Evolutionary conservation across 1,140 invertebrate genomes (phyloP), one percentile per base, ranked within the genome.

Genomic region (Drosophila kohkoa): DNA sequence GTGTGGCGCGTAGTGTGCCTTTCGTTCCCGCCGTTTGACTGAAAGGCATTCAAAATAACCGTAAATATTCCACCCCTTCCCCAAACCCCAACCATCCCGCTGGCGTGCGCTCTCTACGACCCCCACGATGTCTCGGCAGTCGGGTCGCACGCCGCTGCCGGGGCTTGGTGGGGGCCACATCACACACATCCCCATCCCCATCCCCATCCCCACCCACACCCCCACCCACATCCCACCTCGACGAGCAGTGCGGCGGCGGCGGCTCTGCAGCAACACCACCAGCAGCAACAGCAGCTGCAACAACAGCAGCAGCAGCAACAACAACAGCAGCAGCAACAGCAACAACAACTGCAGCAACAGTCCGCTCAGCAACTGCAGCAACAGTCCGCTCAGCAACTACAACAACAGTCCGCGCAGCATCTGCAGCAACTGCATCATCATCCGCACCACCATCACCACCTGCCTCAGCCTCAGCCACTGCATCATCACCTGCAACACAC

Each of bases 91-190:
- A 92, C 92, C 82, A 92, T 92, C 91, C 92, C 92, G 91, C 92
- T 92, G 92, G 92, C 92, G 91, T 92, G 92, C 88, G 92, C 92
- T 91, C 88, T 92, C 72, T 92, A 92, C 92, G 92, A 92, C 92
- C 92, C 92, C 92, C 92, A 92, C 92, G 90, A 92, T 92, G 92
- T 92, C 92, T 91, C 92, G 92, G 92, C 92, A 92, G 90, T 92
- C 90, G 92, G 91, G 92, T 92, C 92, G 89, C 92, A 92, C 92
- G 91, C 90, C 90, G 82, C 92, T 92, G 92, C 92, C 92, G 92
- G 92, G 92, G 88, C 92, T 82, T 92, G 92, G 92, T 92, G 92
- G 92, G 92, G 92, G 92, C 77, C 82, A 64, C 92, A 92, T 91
- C 86, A 92, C 71, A 90, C 87, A 87, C 87, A 91, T 81, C 81